Conservation (phyloP, 2,113 vertebrate genomes). For the Passer montanus region DNA sequence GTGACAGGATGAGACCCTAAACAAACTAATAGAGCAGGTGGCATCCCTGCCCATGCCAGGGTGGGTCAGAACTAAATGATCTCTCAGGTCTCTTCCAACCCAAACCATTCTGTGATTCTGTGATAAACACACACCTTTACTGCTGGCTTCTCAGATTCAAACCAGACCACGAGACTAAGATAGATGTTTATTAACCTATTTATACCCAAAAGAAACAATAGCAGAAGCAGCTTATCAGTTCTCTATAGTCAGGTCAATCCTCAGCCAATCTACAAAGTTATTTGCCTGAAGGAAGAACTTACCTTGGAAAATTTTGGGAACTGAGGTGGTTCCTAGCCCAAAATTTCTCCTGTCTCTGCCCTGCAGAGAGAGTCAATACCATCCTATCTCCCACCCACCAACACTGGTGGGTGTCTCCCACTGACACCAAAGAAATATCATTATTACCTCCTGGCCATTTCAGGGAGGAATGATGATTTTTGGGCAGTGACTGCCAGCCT, state of each 20-base stretch:
- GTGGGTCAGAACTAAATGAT: neutral
- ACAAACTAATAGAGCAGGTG: neutral
- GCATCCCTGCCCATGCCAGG: neutral
- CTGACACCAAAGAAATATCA: neutral
- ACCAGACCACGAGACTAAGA: neutral
- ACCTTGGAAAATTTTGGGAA: neutral
- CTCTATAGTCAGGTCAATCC: neutral
- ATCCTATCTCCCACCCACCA: neutral
- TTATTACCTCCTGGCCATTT: neutral
- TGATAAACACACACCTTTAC: neutral
- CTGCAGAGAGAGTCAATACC: neutral
- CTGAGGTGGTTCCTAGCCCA: neutral
- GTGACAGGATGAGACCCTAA: neutral
- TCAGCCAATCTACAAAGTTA: neutral
- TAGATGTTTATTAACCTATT: neutral
- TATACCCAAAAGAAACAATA: neutral
- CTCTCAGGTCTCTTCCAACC: neutral
- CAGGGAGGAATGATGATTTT: neutral
- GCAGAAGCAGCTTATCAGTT: neutral
- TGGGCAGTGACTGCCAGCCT: neutral
- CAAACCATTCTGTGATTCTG: neutral
- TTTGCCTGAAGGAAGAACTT: neutral
- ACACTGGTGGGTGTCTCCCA: no score
- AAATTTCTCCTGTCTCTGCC: neutral
- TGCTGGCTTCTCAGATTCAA: neutral